Evolutionary conservation across 30 jellyfish, hydroid and myxozoan genomes (phyloP).

Genomic region (Aurelia coerulea): DNA sequence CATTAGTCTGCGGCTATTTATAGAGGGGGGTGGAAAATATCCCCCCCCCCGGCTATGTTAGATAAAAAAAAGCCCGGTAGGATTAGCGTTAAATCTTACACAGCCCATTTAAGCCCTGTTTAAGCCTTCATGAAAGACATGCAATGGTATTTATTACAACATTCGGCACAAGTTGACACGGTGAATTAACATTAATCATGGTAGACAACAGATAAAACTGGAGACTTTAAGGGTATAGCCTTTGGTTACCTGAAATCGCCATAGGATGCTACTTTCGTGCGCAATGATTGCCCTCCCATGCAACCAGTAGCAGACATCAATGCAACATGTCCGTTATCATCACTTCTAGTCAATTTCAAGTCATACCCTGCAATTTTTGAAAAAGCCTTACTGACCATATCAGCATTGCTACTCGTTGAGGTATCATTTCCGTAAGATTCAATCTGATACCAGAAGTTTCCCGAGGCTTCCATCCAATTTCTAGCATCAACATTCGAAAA

Average conservation of each 20-base stretch:
- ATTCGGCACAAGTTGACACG: too few relatives aligned
- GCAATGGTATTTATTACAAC: too few relatives aligned
- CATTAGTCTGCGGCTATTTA: too few relatives aligned
- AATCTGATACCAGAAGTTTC: slow-evolving; percentile 40
- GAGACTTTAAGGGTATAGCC: background rate
- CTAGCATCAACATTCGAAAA: slow-evolving; percentile 47
- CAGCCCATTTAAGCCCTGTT: too few relatives aligned
- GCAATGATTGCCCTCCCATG: slow-evolving; percentile 25
- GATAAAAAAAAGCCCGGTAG: too few relatives aligned
- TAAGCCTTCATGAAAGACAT: too few relatives aligned
- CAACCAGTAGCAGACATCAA: slow-evolving; percentile 44
- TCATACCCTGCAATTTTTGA: slow-evolving; percentile 32
- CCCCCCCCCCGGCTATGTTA: too few relatives aligned
- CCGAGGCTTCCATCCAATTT: slow-evolving; percentile 51
- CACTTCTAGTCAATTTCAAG: slow-evolving; percentile 53
- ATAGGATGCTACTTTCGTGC: slow-evolving; percentile 38
- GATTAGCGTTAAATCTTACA: too few relatives aligned
- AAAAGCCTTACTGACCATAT: slow-evolving; percentile 43
- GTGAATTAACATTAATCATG: too few relatives aligned
- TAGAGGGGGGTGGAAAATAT: too few relatives aligned
- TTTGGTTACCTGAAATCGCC: slow-evolving; percentile 58
- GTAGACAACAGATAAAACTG: too few relatives aligned
- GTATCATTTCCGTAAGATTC: slow-evolving; percentile 7
- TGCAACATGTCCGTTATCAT: slow-evolving; percentile 37
- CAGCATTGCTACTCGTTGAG: slow-evolving; percentile 24